phyloP scores from a whole-genome alignment of 2,888 invertebrate species.

The Athalia circularis region DNA sequence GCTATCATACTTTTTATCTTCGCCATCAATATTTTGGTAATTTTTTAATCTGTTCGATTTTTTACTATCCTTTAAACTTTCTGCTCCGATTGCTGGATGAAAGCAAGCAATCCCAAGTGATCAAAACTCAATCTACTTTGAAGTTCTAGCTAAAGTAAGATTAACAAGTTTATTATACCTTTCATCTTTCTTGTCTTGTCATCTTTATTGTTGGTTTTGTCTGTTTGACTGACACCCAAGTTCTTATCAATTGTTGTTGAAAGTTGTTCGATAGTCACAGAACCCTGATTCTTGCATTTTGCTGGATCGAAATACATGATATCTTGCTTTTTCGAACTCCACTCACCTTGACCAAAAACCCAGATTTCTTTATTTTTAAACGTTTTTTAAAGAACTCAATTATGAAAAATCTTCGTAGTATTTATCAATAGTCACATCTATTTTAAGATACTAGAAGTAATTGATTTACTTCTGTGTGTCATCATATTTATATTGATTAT shows the following conservation, averaged over 20 bases:
- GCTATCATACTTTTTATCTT: constrained; percentile 1
- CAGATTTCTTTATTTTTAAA: constrained; percentile 3
- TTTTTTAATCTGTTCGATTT: neutral
- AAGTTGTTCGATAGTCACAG: neutral
- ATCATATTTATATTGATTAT: neutral
- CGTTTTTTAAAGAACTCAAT: neutral
- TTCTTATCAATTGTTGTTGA: neutral
- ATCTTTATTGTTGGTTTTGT: neutral
- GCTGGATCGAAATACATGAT: neutral
- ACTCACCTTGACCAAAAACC: constrained; percentile 1
- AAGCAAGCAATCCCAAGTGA: neutral
- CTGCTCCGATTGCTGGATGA: neutral
- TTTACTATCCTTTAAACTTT: neutral
- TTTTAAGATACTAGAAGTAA: constrained; percentile 4
- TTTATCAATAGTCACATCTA: neutral
- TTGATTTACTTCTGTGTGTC: neutral
- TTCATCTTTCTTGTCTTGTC: neutral
- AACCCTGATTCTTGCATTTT: constrained; percentile 14
- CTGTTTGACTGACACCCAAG: neutral
- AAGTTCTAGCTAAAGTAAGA: neutral
- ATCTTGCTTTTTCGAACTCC: constrained; percentile 3
- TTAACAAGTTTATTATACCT: neutral
- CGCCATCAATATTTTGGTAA: neutral
- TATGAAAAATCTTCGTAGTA: neutral
- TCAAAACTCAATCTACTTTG: neutral